phyloP scores from a whole-genome alignment of 2,797 vertebrate genomes.

The Pelobates cultripes region DNA sequence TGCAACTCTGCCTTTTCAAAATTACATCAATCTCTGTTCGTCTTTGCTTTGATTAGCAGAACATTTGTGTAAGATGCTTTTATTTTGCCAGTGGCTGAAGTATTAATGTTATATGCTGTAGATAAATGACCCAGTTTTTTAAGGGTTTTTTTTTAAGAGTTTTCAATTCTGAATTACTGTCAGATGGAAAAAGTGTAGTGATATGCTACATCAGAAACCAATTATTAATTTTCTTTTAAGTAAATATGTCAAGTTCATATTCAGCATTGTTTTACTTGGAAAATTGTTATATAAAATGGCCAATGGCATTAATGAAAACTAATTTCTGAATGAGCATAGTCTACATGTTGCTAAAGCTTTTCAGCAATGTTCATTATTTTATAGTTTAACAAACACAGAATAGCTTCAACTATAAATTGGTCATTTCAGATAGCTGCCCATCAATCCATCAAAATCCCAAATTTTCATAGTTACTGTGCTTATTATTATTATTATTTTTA shows the following conservation, averaged over 20 bases:
- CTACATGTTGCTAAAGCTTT: neutral
- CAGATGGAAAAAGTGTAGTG: neutral
- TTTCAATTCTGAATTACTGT: neutral
- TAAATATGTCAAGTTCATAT: neutral
- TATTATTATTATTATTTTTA: too few relatives aligned
- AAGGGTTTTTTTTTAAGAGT: neutral
- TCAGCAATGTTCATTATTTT: neutral
- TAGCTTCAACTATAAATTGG: too few relatives aligned
- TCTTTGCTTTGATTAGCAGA: slow-evolving; percentile 1
- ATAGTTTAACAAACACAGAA: neutral
- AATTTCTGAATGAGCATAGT: neutral
- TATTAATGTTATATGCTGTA: neutral
- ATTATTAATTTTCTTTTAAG: neutral
- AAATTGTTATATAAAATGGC: neutral
- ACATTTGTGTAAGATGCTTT: neutral
- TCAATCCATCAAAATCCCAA: too few relatives aligned
- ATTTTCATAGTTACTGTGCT: too few relatives aligned
- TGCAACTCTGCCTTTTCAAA: neutral
- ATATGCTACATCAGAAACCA: neutral
- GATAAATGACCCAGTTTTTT: neutral
- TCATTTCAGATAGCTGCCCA: too few relatives aligned
- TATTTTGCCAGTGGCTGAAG: neutral
- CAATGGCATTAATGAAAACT: neutral
- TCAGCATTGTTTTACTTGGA: neutral
- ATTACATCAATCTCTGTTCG: slow-evolving; percentile 1